Evolutionary conservation across 2,888 invertebrate genomes (phyloP).

Genomic region (Drosophila nigricruria): DNA sequence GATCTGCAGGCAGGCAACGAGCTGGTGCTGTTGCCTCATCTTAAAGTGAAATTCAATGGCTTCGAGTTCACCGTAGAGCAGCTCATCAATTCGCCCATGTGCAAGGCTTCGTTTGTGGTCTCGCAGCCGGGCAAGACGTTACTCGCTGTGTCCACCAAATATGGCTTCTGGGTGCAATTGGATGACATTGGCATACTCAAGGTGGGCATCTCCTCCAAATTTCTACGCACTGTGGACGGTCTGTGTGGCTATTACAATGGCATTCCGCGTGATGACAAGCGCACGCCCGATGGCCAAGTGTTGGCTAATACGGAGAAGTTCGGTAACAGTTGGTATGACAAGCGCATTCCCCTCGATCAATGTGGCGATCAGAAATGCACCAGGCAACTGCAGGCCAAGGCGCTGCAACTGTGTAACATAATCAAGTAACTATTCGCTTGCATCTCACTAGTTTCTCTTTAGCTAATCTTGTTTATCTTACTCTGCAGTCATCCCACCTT

Average conservation of each 20-base stretch:
- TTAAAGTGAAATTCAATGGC: constrained; percentile 89
- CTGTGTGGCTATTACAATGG: constrained; percentile 93
- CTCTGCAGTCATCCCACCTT: constrained; percentile 88
- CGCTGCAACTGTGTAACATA: constrained; percentile 89
- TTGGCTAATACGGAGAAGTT: constrained; percentile 89
- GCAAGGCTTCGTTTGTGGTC: constrained; percentile 88
- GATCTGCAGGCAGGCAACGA: constrained; percentile 87
- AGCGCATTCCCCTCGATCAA: constrained; percentile 80
- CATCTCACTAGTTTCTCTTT: neutral
- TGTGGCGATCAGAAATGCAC: constrained; percentile 89
- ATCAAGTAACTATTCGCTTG: constrained; percentile 87
- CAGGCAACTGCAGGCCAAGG: constrained; percentile 87
- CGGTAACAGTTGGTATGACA: constrained; percentile 91
- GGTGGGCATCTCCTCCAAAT: constrained; percentile 89
- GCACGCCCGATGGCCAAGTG: constrained; percentile 88
- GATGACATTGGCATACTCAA: constrained; percentile 89
- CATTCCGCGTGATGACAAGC: constrained; percentile 88
- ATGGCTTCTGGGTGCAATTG: constrained; percentile 91
- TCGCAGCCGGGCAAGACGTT: constrained; percentile 89
- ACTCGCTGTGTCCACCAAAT: constrained; percentile 89
- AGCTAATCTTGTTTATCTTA: neutral
- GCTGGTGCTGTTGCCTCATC: constrained; percentile 86
- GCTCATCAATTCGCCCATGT: constrained; percentile 83
- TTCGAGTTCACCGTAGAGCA: constrained; percentile 86
- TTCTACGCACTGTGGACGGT: constrained; percentile 89